Base-by-base conservation (phyloP, 1,140 invertebrate genomes). In the Linepithema humile region DNA sequence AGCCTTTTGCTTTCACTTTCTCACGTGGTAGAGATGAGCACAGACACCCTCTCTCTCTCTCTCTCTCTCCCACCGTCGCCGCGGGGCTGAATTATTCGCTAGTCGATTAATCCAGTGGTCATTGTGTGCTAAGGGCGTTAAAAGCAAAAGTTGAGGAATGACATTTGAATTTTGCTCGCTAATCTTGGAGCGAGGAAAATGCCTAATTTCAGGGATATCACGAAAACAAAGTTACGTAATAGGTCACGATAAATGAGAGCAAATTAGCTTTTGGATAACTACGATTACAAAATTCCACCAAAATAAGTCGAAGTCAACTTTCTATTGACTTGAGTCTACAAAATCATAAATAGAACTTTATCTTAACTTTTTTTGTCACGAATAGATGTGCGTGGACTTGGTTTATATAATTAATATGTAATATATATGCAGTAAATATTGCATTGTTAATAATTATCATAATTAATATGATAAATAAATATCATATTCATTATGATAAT, bases 1-100 rank as follows among this genome's bases (percentile, higher is more conserved):
- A 82, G 43, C 73, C 88, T 84, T 45, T 90, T 90, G 89, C 89
- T 90, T 90, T 90, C 89, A 90, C 89, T 90, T 90, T 90, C 89
- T 90, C 89, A 90, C 89, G 87, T 90, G 87, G 84, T 50, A 85
- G 48, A 89, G 75, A 82, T 78, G 84, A 84, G 86, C 70, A 43
- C n/a, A 43, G 32, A 73, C 43, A 69, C 57, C 57, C 64, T 55
- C 64, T 57, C 55, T 59, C 35, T 35, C 45, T 45, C 1, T n/a
- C 50, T 55, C 59, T 53, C 15, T 20, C 72, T 3, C 17, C 32
- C 50, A 40, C 23, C 78, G 40, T 53, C 9, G 15, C 23, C 17
- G 17, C 48, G 64, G 3, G 65, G 75, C 35, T 80, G 38, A 69
- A 80, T 80, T 80, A 80, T 40, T 80, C 7, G 35, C 75, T 40